Base-by-base conservation (phyloP, 2,888 invertebrate species). In the Gerris lacustris region DNA sequence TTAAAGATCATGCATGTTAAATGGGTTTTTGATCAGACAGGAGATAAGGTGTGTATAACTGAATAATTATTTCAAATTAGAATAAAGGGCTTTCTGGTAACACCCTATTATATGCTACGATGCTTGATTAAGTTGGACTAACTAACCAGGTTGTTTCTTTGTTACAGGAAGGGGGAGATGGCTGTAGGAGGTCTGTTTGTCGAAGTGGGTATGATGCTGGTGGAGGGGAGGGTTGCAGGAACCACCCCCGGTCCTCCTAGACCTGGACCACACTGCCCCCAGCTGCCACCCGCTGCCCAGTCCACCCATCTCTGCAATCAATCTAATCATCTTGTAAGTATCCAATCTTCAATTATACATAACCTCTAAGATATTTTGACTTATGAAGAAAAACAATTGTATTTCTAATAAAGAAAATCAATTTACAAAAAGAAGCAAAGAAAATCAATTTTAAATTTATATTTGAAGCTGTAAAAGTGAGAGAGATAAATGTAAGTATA, bases 261-360 rank as follows among this genome's bases (percentile, higher is more conserved):
- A 76, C 88, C 88, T 80, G 88, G 89, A 62, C 88, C 88, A 45
- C 89, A 89, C 78, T 87, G 88, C 78, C 82, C 81, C 44, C 68
- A 66, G 7, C 9, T 64, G 7, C 11, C 18, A 79, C 11, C 76
- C 74, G 77, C 79, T 31, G 78, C 81, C 71, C 75, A 81, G 74
- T 80, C 79, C 72, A 80, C 81, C 75, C 85, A 85, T 76, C 79
- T 78, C 74, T 85, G 85, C 78, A 81, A 82, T 74, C 79, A 80
- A 72, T 80, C 81, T 72, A 82, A 83, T 78, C 81, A 82, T 77
- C 79, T 85, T 82, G 85, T 85, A 78, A 79, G 80, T 77, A 55
- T 70, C 63, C 44, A 63, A 62, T 71, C 17, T 70, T 5, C 47
- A n/a, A 47, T 62, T 18, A 17, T 31, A 31, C 1, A 31, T 6